phyloP scores from a whole-genome alignment of 2,797 vertebrate genomes.

The Acanthopagrus latus region DNA sequence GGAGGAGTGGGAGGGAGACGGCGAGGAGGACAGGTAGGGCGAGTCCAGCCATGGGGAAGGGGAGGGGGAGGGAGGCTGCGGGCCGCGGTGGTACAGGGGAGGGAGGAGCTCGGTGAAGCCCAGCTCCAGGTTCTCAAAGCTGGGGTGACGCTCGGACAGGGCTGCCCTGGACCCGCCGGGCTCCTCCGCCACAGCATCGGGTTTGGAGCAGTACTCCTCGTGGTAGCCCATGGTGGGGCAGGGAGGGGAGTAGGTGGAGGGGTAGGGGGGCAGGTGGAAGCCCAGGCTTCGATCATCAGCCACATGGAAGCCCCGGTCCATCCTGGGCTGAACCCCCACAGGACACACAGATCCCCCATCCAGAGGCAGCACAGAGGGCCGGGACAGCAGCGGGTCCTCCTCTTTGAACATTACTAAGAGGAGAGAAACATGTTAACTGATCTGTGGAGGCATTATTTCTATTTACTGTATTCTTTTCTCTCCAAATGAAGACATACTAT shows the following conservation, averaged over 20 bases:
- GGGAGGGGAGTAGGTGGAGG: slow-evolving; percentile 78
- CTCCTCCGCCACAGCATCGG: slow-evolving; percentile 73
- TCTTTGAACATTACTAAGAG: slow-evolving; percentile 91
- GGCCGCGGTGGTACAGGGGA: slow-evolving; percentile 80
- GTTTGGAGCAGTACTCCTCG: slow-evolving; percentile 83
- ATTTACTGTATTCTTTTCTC: not conserved
- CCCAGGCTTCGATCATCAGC: slow-evolving; percentile 81
- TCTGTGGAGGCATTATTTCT: not conserved
- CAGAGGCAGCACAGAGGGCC: slow-evolving; percentile 78
- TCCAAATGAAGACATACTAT: not conserved
- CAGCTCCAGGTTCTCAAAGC: slow-evolving; percentile 86
- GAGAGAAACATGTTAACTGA: not conserved
- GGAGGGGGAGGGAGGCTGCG: slow-evolving; percentile 82
- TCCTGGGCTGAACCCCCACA: slow-evolving; percentile 56
- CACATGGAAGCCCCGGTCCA: slow-evolving; percentile 68
- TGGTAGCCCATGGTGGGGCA: slow-evolving; percentile 77
- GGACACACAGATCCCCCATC: slow-evolving; percentile 76
- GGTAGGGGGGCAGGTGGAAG: slow-evolving; percentile 82
- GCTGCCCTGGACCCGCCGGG: slow-evolving; percentile 59
- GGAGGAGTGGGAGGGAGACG: slow-evolving; percentile 87
- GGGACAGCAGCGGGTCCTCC: slow-evolving; percentile 86
- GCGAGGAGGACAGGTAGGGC: slow-evolving; percentile 87
- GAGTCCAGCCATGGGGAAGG: slow-evolving; percentile 88
- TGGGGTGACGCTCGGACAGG: slow-evolving; percentile 81
- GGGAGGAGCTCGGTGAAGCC: slow-evolving; percentile 88